Conservation (phyloP, 2,113 vertebrate genomes). For the Columbina picui region DNA sequence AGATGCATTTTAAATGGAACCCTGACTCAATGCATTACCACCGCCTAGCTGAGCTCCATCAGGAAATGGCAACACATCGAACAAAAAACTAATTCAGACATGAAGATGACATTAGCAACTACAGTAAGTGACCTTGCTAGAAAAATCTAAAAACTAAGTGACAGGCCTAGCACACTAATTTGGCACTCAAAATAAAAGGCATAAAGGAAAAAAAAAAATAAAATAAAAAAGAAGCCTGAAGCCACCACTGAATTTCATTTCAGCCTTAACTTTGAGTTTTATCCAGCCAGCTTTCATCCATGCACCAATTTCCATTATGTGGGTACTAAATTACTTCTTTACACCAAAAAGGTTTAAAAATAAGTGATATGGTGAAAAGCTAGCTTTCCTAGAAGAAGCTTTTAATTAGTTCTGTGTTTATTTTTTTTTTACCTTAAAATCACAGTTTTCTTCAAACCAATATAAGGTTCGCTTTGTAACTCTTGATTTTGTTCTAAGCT, state of each 20-base stretch:
- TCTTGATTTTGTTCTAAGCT: neutral
- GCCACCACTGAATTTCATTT: neutral
- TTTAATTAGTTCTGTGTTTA: conserved; percentile 3
- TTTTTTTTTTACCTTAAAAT: neutral
- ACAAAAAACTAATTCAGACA: neutral
- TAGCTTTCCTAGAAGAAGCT: neutral
- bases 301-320: neutral
- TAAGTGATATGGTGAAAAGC: neutral
- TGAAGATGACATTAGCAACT: neutral
- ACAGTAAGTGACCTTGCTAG: neutral
- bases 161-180: neutral
- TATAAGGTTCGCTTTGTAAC: neutral
- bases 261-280: conserved; percentile 2
- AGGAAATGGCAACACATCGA: neutral
- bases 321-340: conserved; percentile 4
- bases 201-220: neutral
- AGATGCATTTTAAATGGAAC: neutral
- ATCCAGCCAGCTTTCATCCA: neutral
- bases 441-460: neutral
- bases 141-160: neutral
- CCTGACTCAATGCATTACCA: neutral
- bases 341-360: neutral
- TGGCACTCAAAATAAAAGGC: neutral
- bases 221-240: neutral
- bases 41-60: neutral